Base-by-base conservation (phyloP, 2,113 vertebrate genomes). In the Hippocampus barbouri region DNA sequence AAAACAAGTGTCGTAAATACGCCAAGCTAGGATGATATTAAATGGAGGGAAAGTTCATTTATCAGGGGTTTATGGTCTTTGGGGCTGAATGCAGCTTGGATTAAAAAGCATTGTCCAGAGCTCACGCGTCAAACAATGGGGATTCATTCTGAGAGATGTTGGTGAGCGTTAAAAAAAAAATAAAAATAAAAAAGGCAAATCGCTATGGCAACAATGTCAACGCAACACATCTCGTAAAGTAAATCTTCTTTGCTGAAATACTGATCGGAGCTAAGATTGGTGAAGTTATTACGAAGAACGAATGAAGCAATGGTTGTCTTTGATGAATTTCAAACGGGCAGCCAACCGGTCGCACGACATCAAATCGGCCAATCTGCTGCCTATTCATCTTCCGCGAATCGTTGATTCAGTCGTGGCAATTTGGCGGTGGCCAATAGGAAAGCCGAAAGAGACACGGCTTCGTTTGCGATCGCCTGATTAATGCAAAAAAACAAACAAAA, bases 321-420 rank as follows among this genome's bases (percentile, higher is more conserved):
- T 94, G 94, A 95, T 96, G 94, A 96, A 95, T 97, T 96, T 95
- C 92, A 94, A 93, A 92, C 93, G 92, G 94, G 92, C 94, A 92
- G 89, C 92, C 91, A 92, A 94, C 14, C 49, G 94, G 91, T 94
- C 91, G 91, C 91, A 92, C 91, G 87, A 93, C 92, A 90, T 89
- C 56, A 95, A 92, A 92, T 88, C 89, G 91, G 94, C 93, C 95
- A 95, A 95, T 96, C 93, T 93, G 93, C 85, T 90, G 88, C 89
- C 93, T 93, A 97, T 98, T 95, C 93, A 96, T 99, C 97, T 96
- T 98, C 93, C 94, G 93, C 94, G 94, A 98, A 96, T 96, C 96
- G 97, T 97, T 98, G 96, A 95, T 94, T 96, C 93, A 95, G 92
- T 95, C 94, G 94, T 90, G 91, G 94, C 93, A 95, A 96, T 98